Conservation (phyloP, 2,797 vertebrate species). For the Dipus sagitta region DNA sequence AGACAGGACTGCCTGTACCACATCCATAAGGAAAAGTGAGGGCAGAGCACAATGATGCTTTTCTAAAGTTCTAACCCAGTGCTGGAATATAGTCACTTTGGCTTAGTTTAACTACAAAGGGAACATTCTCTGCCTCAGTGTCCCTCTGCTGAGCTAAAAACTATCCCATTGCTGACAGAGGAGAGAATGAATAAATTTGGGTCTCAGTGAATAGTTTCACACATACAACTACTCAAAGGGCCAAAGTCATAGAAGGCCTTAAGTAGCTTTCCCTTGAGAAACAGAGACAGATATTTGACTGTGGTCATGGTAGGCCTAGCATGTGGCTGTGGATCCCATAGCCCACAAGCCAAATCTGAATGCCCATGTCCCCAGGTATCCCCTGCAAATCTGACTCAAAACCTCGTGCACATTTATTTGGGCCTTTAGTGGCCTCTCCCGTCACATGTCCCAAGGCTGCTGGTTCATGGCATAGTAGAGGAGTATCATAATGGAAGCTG, state of each 20-base stretch:
- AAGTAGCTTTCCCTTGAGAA: not conserved
- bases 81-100: not conserved
- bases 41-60: not conserved
- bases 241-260: not conserved
- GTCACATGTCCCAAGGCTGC: not conserved
- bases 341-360: not conserved
- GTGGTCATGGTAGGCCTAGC: not conserved
- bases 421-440: not conserved
- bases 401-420: not conserved
- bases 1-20: not conserved
- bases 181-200: not conserved
- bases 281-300: not conserved
- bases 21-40: not conserved
- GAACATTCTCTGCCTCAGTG: not conserved
- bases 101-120: not conserved
- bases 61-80: not conserved
- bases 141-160: not conserved
- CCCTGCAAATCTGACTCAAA: not conserved
- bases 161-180: not conserved
- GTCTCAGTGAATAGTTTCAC: not conserved
- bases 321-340: not conserved
- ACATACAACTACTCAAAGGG: not conserved
- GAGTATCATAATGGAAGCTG: not conserved
- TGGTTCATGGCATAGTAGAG: not conserved
- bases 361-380: not conserved